phyloP scores from a whole-genome alignment of 2,113 vertebrate species.

The Neotragus moschatus region DNA sequence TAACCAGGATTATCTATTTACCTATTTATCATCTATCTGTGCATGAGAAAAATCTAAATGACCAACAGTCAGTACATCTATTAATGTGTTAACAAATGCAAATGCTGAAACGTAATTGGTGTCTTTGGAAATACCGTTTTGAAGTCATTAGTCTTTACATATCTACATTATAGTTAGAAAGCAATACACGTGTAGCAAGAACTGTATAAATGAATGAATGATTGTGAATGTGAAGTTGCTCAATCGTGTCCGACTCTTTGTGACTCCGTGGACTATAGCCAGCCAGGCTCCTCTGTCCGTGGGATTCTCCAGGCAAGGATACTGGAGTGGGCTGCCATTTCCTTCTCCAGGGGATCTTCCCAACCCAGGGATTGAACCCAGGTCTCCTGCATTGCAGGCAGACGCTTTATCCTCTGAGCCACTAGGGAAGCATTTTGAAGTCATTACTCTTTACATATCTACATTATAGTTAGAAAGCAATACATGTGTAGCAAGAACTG shows the following conservation, averaged over 20 bases:
- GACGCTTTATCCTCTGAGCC: no score
- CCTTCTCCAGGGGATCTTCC: no score
- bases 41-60: neutral
- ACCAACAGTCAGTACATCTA: neutral
- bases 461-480: neutral
- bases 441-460: neutral
- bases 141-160: neutral
- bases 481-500: neutral
- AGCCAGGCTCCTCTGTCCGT: no score
- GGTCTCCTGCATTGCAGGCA: no score
- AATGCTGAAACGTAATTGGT: neutral
- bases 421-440: no score
- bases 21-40: neutral
- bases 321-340: no score
- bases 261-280: no score
- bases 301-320: no score
- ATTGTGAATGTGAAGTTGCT: no score
- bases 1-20: neutral
- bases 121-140: neutral
- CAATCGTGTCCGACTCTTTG: no score
- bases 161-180: neutral
- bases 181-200: neutral
- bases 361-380: no score
- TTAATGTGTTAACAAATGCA: neutral
- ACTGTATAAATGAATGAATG: no score